A percentile compares a stretch with the other conserved stretches of the same genome.
phyloP scores from a whole-genome alignment of 2,888 invertebrate genomes.

The Druceiella hillmani region DNA sequence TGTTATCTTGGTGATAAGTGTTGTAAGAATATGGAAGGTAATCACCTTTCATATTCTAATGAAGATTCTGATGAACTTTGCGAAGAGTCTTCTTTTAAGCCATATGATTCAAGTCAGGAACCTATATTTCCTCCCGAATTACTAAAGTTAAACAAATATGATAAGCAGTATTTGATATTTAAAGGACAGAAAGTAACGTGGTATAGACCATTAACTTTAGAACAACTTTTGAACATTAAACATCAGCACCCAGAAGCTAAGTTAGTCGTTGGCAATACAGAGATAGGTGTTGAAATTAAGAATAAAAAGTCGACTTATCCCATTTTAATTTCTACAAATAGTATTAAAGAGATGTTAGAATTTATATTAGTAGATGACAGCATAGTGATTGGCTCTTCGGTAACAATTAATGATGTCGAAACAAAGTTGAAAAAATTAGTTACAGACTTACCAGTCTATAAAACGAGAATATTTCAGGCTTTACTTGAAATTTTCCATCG shows the following conservation, averaged over 20 bases:
- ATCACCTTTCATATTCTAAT: conserved; percentile 23
- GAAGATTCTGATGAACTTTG: conserved; percentile 51
- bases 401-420: conserved; percentile 75
- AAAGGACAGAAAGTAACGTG: conserved; percentile 56
- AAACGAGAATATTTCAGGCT: conserved; percentile 62
- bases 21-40: conserved; percentile 48
- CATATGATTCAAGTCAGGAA: conserved; percentile 71
- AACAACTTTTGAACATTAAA: conserved; percentile 59
- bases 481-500: conserved; percentile 83
- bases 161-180: conserved; percentile 48
- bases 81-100: conserved; percentile 55
- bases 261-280: conserved; percentile 78
- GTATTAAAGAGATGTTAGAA: conserved; percentile 70
- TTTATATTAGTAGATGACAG: conserved; percentile 53
- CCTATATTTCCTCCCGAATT: conserved; percentile 82
- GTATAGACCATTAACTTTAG: conserved; percentile 61
- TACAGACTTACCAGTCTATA: conserved; percentile 47
- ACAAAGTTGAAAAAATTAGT: conserved; percentile 57
- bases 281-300: conserved; percentile 80
- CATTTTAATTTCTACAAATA: conserved; percentile 77
- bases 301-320: conserved; percentile 74
- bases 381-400: conserved; percentile 76
- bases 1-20: conserved; percentile 62
- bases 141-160: conserved; percentile 53
- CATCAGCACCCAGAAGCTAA: conserved; percentile 60